A percentile compares a stretch with the other conserved stretches of the same genome.
Conservation (phyloP, 1,140 invertebrate species). For the Zaprionus africanus region DNA sequence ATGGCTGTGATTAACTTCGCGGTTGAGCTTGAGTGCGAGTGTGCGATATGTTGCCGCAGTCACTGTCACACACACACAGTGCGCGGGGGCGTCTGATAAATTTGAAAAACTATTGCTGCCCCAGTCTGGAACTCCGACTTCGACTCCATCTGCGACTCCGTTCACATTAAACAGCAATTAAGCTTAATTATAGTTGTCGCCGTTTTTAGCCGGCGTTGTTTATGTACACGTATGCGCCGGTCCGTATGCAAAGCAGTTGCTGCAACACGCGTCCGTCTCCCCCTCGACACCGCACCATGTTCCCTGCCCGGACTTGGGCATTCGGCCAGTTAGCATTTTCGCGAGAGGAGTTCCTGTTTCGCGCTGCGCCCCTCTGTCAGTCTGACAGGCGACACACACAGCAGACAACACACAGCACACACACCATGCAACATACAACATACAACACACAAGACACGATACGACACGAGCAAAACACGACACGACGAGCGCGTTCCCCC, state of each 20-base stretch:
- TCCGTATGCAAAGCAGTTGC: constrained; percentile 77
- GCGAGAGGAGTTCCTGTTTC: constrained; percentile 71
- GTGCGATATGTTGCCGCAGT: constrained; percentile 35
- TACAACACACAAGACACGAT: constrained; percentile 23
- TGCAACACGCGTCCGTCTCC: constrained; percentile 35
- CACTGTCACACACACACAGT: constrained; percentile 21
- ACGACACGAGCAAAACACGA: constrained; percentile 68
- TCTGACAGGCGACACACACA: constrained; percentile 44
- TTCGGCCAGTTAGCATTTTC: constrained; percentile 64
- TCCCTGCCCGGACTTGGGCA: constrained; percentile 16
- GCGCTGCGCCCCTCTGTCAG: constrained; percentile 52
- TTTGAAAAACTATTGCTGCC: constrained; percentile 29
- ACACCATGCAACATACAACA: constrained; percentile 24
- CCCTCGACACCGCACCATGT: neutral
- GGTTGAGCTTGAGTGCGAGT: constrained; percentile 13
- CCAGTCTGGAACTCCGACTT: neutral
- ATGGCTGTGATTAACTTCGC: neutral
- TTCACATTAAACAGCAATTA: constrained; percentile 82
- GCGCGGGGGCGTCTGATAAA: constrained; percentile 54
- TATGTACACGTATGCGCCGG: constrained; percentile 41
- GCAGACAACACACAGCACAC: constrained; percentile 26
- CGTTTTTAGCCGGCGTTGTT: constrained; percentile 76
- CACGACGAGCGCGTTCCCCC: constrained; percentile 65
- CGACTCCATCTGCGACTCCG: constrained; percentile 16
- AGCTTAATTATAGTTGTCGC: constrained; percentile 83